These are phyloP conservation scores for Rostratula benghalensis DNA, from an alignment of 2,113 vertebrate species.

Conservation along the genomic window DNA sequence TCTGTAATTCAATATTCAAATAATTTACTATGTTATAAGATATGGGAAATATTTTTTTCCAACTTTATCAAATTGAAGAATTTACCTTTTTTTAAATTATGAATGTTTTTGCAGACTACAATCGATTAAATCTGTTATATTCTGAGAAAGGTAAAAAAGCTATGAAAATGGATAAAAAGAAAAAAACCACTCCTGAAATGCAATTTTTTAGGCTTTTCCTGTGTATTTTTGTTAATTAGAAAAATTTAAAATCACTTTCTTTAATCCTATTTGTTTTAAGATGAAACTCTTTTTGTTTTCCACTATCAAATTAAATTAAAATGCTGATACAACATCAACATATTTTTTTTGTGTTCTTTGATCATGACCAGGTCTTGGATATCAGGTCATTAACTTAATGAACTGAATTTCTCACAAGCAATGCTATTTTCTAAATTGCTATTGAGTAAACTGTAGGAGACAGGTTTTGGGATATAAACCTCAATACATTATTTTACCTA, in stretches of 20 bases:
- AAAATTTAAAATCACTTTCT: background rate
- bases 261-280: background rate
- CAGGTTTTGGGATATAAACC: background rate
- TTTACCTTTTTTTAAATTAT: background rate
- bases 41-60: background rate
- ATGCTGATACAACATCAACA: background rate
- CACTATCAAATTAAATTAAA: background rate
- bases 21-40: background rate
- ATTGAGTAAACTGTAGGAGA: background rate
- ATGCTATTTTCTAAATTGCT: background rate
- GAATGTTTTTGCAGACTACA: background rate
- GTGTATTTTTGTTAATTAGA: background rate
- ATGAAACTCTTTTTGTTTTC: background rate
- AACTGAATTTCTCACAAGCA: background rate
- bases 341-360: background rate
- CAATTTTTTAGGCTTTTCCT: background rate
- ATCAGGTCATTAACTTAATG: background rate
- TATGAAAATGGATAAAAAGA: rapidly evolving
- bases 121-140: background rate
- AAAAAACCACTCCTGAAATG: rapidly evolving
- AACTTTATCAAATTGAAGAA: background rate
- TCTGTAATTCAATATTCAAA: background rate
- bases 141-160: background rate
- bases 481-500: background rate
- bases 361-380: background rate